Percentiles rank a stretch among this genome's conserved stretches.
Evolutionary conservation across 2,888 invertebrate genomes (phyloP).

Genomic region (Cryptus armator): DNA sequence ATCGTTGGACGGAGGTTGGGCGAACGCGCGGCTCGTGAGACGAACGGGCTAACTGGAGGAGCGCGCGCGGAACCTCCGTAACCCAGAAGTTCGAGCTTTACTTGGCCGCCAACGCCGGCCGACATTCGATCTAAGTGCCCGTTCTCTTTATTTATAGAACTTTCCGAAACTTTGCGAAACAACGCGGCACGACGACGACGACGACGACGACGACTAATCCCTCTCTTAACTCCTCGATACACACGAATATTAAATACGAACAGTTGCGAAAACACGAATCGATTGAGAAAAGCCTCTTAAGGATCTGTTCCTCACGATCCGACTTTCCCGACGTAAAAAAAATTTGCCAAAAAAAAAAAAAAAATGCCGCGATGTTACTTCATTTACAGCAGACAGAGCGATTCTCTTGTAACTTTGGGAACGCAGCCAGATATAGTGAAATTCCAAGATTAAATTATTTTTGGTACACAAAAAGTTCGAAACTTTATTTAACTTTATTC

Average conservation of each 20-base stretch:
- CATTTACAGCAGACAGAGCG: background rate
- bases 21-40: slow-evolving; percentile 59
- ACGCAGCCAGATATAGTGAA: slow-evolving; percentile 54
- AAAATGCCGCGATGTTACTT: slow-evolving; percentile 3
- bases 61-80: slow-evolving; percentile 74
- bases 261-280: background rate
- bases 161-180: slow-evolving; percentile 82
- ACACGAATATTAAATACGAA: slow-evolving; percentile 16
- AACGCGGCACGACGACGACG: slow-evolving; percentile 62
- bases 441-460: slow-evolving; percentile 13
- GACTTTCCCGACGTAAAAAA: background rate
- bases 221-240: slow-evolving; percentile 60
- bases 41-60: slow-evolving; percentile 63
- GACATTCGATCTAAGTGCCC: slow-evolving; percentile 84
- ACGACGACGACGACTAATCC: slow-evolving; percentile 57
- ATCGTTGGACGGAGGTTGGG: slow-evolving; percentile 69
- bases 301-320: slow-evolving; percentile 20
- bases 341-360: background rate
- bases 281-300: slow-evolving; percentile 67
- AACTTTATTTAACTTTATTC: background rate
- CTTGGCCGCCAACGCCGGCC: slow-evolving; percentile 84
- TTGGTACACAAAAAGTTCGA: background rate
- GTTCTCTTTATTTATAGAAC: slow-evolving; percentile 82
- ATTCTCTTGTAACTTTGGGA: slow-evolving; percentile 65
- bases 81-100: slow-evolving; percentile 84